Conservation (phyloP, 2,888 invertebrate genomes). For the Ichneumoninae sp. region DNA sequence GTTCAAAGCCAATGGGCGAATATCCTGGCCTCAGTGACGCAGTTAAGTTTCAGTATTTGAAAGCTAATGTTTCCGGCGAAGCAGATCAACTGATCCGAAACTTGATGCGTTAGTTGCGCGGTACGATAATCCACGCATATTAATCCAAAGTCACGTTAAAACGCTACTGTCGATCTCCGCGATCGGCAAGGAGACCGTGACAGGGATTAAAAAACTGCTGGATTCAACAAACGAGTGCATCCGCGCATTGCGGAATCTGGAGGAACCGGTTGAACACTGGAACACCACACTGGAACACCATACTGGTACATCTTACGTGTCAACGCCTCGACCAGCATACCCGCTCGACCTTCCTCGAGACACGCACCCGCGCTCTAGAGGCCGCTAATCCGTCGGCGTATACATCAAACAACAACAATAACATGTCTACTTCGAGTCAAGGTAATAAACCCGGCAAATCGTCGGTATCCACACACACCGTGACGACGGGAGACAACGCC, state of each 20-base stretch:
- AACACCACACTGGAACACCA: too few species aligned
- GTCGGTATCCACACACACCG: neutral
- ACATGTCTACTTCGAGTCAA: too few species aligned
- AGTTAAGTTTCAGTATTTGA: neutral
- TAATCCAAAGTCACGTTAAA: neutral
- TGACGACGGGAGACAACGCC: neutral
- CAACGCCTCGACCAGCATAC: slow-evolving; percentile 12
- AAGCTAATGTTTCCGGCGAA: neutral
- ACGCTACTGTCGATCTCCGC: neutral
- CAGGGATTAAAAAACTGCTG: neutral
- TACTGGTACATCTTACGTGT: slow-evolving; percentile 10
- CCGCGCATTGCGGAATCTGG: neutral
- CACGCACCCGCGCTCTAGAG: neutral
- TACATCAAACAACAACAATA: too few species aligned
- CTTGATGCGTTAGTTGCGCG: neutral
- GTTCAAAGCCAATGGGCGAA: too few species aligned
- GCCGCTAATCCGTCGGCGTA: neutral
- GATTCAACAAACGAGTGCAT: neutral
- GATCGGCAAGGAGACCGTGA: neutral
- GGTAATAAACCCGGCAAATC: too few species aligned
- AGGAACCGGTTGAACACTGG: neutral
- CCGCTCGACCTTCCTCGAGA: slow-evolving; percentile 1
- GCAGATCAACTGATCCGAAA: slow-evolving; percentile 3
- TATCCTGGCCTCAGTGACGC: neutral
- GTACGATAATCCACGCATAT: neutral